phyloP scores from a whole-genome alignment of 2,797 vertebrate genomes.

The Acanthornis magna region DNA sequence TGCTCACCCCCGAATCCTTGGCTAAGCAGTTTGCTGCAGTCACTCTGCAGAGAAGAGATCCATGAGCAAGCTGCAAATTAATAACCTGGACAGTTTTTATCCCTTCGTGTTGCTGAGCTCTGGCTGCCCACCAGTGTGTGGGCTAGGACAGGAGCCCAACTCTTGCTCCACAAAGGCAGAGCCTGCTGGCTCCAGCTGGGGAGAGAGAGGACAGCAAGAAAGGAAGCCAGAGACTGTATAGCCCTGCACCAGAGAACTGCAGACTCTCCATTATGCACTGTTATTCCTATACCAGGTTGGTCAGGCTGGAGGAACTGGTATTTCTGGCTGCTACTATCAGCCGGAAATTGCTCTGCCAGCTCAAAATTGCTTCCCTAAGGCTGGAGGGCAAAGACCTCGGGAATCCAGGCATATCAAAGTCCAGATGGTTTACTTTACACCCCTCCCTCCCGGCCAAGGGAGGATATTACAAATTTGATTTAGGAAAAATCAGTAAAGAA shows the following conservation, averaged over 20 bases:
- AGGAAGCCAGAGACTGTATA: background rate
- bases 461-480: background rate
- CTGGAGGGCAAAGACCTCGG: background rate
- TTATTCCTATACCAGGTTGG: background rate
- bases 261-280: background rate
- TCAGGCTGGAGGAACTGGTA: background rate
- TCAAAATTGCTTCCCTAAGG: background rate
- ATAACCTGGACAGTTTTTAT: background rate
- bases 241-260: background rate
- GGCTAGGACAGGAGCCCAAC: background rate
- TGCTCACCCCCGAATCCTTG: slow-evolving; percentile 86
- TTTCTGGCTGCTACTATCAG: background rate
- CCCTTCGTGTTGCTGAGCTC: background rate
- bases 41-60: slow-evolving; percentile 78
- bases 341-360: background rate
- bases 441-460: accelerated
- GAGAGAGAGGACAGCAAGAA: background rate
- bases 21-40: slow-evolving; percentile 91
- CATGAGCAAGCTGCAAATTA: background rate
- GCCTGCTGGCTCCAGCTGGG: background rate
- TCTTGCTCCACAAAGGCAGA: background rate
- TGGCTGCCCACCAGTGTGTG: background rate
- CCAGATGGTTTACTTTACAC: background rate
- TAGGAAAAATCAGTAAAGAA: background rate
- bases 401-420: background rate